Evolutionary conservation across 2,113 vertebrate genomes (phyloP), one percentile per base, ranked within the genome.

Genomic region (Strigops habroptila): DNA sequence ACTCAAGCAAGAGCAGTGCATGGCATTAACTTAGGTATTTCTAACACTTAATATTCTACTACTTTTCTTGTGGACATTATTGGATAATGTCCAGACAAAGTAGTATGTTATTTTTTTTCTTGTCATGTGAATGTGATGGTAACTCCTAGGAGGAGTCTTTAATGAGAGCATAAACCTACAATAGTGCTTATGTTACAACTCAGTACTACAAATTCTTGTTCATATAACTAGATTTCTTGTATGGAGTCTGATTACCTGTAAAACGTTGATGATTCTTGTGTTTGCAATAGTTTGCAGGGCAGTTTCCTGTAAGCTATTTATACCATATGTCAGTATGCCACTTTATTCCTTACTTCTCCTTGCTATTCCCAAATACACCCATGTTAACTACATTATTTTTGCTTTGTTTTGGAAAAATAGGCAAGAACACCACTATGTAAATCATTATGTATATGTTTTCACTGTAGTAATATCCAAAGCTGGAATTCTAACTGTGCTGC

Each of bases 51-150:
- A 75, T 76, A 82, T 46, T 88, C 95, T 86, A 52, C 71, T 70
- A 3, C 43, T 91, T 82, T 53, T 52, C 64, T 65, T 75, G 30
- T 8, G 6, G 91, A 64, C 8, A 3, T 89, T 93, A 75, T 57
- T 96, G 97, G 84, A 94, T 93, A 90, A 86, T 75, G 28, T 91
- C 73, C 84, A 97, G 84, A 92, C 84, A 90, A 87, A 93, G 65
- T 92, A 33, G 77, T 87, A 79, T 69, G 77, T 75, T 92, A 37
- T 39, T 74, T 88, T 90, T 88, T 93, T 94, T 59, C 44, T 85
- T 95, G n/a, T 95, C 59, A 49, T 78, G 33, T 68, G 76, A 88
- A 88, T 83, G 71, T 88, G 90, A 95, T 86, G 88, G 46, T 89
- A 88, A 93, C 44, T 96, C 88, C 89, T 92, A 57, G 53, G 62